A percentile compares a stretch with the other conserved stretches of the same genome.
phyloP scores from a whole-genome alignment of 2,113 vertebrate species.

The Phainopepla nitens region DNA sequence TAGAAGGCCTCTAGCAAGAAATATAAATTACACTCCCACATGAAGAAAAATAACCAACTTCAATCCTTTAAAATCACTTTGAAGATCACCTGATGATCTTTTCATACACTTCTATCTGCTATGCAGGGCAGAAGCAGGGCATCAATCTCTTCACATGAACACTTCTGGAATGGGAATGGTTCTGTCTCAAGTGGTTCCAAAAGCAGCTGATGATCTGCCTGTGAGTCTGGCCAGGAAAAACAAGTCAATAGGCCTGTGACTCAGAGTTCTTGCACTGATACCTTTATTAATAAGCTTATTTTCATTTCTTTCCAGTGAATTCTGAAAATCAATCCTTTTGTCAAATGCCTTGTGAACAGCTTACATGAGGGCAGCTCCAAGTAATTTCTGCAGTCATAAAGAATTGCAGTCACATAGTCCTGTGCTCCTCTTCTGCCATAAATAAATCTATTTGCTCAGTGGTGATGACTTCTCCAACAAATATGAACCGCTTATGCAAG shows the following conservation, averaged over 20 bases:
- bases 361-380: not conserved
- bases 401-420: not conserved
- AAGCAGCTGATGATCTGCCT: not conserved
- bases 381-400: not conserved
- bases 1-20: not conserved
- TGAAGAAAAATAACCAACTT: not conserved
- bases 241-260: not conserved
- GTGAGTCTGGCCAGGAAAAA: not conserved
- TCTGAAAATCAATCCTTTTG: slow-evolving; percentile 11
- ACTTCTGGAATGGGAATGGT: not conserved
- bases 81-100: not conserved
- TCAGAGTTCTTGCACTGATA: not conserved
- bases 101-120: not conserved
- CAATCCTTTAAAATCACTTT: not conserved
- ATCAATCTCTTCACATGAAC: not conserved
- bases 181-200: not conserved
- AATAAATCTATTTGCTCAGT: not conserved
- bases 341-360: not conserved
- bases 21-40: not conserved
- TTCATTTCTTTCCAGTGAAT: not conserved
- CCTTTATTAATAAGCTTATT: slow-evolving; percentile 18
- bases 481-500: not conserved
- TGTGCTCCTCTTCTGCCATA: not conserved
- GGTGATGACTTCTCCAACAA: not conserved
- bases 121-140: not conserved